Evolutionary conservation across 2,797 vertebrate species (phyloP).

Genomic region (Sebastes alutus): DNA sequence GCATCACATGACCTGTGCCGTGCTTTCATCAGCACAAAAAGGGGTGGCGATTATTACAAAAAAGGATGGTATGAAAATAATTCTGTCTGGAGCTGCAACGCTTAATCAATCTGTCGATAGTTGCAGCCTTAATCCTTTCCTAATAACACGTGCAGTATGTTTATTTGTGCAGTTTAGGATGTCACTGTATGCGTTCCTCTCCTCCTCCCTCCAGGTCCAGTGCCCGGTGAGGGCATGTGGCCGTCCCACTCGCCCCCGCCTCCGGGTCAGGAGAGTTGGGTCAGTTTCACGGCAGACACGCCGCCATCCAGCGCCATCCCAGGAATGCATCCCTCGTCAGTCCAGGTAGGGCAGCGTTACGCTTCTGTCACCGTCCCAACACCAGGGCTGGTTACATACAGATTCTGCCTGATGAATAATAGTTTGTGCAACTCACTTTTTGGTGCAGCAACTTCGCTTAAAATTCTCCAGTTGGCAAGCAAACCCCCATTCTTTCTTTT

Average conservation of each 20-base stretch:
- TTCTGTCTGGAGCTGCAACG: not conserved
- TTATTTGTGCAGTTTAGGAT: not conserved
- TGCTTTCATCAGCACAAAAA: not conserved
- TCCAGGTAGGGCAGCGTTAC: constrained; percentile 85
- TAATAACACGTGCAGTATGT: not conserved
- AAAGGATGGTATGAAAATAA: not conserved
- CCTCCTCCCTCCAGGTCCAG: constrained; percentile 82
- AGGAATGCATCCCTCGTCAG: constrained; percentile 95
- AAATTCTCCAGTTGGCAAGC: not conserved
- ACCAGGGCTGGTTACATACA: not conserved
- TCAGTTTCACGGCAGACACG: constrained; percentile 98
- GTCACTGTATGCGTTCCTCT: not conserved
- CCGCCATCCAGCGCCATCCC: constrained; percentile 96
- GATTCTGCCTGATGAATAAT: not conserved
- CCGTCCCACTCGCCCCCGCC: constrained; percentile 91
- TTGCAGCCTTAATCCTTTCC: not conserved
- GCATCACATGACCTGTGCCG: not conserved
- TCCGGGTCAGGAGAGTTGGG: constrained; percentile 98
- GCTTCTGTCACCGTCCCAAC: not conserved
- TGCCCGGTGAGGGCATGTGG: constrained; percentile 92
- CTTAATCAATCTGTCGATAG: not conserved
- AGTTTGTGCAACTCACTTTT: not conserved
- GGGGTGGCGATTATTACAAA: not conserved
- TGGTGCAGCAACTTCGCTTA: not conserved
- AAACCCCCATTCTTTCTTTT: not conserved